These are phyloP conservation scores for Chitala chitala DNA, from an alignment of 2,113 vertebrate species.

Conservation along the genomic window DNA sequence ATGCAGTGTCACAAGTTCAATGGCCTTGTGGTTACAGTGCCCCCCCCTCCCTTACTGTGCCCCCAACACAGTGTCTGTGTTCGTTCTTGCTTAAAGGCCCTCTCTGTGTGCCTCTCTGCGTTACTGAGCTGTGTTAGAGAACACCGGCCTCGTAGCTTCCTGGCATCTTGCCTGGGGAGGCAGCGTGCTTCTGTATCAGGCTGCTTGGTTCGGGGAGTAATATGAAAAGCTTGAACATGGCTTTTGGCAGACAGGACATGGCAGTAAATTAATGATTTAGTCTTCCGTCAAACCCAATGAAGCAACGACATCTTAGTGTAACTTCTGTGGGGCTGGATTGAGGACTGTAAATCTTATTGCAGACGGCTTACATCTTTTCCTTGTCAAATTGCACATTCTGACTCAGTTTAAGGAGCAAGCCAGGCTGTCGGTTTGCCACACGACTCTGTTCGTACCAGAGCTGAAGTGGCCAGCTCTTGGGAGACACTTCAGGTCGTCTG, in stretches of 20 bases:
- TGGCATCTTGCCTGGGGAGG: neutral
- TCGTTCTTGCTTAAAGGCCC: neutral
- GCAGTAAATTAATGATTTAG: neutral
- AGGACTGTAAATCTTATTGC: neutral
- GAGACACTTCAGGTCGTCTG: neutral
- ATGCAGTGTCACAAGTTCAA: neutral
- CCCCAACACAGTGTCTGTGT: neutral
- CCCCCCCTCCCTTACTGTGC: too few species aligned
- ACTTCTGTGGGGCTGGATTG: neutral
- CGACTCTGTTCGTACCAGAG: neutral
- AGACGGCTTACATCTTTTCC: neutral
- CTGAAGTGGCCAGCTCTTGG: neutral
- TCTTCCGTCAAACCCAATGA: neutral
- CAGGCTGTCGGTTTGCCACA: neutral
- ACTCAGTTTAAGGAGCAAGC: neutral
- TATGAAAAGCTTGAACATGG: neutral
- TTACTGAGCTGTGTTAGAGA: neutral
- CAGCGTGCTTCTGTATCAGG: neutral
- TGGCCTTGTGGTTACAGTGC: constrained; percentile 8
- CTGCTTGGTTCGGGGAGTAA: neutral
- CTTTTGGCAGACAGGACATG: constrained; percentile 4
- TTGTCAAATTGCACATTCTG: neutral
- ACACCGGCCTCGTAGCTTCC: neutral
- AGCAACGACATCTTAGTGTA: neutral
- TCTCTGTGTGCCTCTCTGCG: neutral